Percentiles rank a stretch among this genome's conserved stretches.
These are phyloP conservation scores for Drosophila buzzatii DNA, from an alignment of 2,888 invertebrate species.

Conservation along the genomic window DNA sequence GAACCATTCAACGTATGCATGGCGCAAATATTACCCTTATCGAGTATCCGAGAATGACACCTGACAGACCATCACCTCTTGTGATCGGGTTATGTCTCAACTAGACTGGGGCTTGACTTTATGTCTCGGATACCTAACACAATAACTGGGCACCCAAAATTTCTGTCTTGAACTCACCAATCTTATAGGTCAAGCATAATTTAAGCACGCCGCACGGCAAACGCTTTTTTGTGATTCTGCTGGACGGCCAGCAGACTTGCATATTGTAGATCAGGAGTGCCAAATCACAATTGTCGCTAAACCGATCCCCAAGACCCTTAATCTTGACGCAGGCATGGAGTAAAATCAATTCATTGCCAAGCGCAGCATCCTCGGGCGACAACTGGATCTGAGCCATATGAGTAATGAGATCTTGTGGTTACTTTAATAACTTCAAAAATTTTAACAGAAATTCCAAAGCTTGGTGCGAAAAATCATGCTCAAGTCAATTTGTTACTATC, in stretches of 20 bases:
- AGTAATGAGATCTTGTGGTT: background rate
- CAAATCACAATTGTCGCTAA: conserved; percentile 26
- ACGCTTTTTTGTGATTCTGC: conserved; percentile 15
- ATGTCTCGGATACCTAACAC: too few relatives aligned
- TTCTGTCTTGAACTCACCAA: conserved; percentile 44
- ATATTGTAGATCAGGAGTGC: conserved; percentile 36
- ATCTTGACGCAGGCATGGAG: conserved; percentile 40
- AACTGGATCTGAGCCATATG: conserved; percentile 50
- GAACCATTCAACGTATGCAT: background rate
- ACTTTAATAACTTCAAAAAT: conserved; percentile 33
- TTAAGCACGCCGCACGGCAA: conserved; percentile 32
- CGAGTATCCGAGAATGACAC: background rate
- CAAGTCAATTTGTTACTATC: background rate
- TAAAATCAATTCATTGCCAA: conserved; percentile 43
- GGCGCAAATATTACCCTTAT: too few relatives aligned
- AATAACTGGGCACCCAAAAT: background rate
- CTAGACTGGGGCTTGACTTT: background rate
- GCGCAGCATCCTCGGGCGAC: conserved; percentile 37
- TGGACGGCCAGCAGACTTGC: conserved; percentile 39
- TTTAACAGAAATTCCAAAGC: conserved; percentile 47
- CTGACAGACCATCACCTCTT: background rate
- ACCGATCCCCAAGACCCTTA: background rate
- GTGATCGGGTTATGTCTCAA: background rate
- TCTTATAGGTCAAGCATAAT: conserved; percentile 35
- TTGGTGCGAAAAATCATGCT: background rate